phyloP scores from a whole-genome alignment of 2,888 invertebrate species.

The Drosophila conformis region DNA sequence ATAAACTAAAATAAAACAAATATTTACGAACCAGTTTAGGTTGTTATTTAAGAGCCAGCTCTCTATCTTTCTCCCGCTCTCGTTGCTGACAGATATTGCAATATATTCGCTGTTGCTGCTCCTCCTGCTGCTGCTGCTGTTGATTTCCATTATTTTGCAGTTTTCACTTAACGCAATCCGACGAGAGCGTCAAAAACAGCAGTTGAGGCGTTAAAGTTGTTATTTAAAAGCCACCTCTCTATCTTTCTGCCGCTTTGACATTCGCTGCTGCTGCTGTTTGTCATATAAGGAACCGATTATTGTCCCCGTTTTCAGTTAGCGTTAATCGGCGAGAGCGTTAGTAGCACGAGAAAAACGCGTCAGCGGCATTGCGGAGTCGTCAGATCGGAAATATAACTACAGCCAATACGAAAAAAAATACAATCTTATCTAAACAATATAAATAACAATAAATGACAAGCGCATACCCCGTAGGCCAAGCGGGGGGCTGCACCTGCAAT shows the following conservation, averaged over 20 bases:
- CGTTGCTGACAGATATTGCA: conserved; percentile 24
- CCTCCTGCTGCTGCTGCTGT: neutral
- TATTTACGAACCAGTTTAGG: conserved; percentile 34
- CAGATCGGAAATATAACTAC: conserved; percentile 60
- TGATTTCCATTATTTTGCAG: conserved; percentile 53
- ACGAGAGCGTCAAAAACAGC: conserved; percentile 53
- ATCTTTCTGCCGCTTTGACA: neutral
- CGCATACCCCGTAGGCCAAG: conserved; percentile 5
- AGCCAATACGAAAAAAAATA: conserved; percentile 30
- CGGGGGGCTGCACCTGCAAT: conserved; percentile 25
- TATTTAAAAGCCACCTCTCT: neutral
- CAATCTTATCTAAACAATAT: conserved; percentile 68
- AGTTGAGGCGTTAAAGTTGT: neutral
- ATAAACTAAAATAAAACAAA: conserved; percentile 35
- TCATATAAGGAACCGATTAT: neutral
- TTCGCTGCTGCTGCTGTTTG: neutral
- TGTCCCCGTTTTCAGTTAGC: conserved; percentile 7
- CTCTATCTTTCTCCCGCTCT: neutral
- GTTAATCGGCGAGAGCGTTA: conserved; percentile 7
- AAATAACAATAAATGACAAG: conserved; percentile 62
- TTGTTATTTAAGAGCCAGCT: conserved; percentile 24
- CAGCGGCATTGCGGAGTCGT: conserved; percentile 34
- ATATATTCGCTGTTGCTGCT: conserved; percentile 13
- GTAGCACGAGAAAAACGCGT: conserved; percentile 10
- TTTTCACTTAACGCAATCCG: conserved; percentile 67